Evolutionary conservation across 2,113 vertebrate genomes (phyloP).

Genomic region (Hirundichthys speculiger): DNA sequence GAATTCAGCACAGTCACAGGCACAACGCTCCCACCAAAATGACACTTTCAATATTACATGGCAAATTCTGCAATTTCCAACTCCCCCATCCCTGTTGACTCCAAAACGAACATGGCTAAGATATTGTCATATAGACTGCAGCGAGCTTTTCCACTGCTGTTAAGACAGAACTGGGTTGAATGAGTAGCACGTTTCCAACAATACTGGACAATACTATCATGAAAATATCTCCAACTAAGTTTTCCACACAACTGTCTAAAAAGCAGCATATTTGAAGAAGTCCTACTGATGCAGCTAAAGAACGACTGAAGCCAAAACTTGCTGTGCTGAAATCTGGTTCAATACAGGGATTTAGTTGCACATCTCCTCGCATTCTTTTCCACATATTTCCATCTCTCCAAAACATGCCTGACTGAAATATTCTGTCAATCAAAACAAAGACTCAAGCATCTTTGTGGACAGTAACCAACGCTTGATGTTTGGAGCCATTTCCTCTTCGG

Average conservation of each 20-base stretch:
- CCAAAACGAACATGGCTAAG: constrained; percentile 3
- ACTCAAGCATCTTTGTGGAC: constrained; percentile 35
- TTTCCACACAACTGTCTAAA: too few relatives aligned
- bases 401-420: not conserved
- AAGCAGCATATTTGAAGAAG: too few relatives aligned
- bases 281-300: not conserved
- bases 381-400: constrained; percentile 1
- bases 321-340: too few relatives aligned
- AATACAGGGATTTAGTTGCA: not conserved
- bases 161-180: too few relatives aligned
- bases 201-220: too few relatives aligned
- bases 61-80: constrained; percentile 12
- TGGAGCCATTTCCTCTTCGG: constrained; percentile 24
- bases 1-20: constrained; percentile 66
- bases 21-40: constrained; percentile 26
- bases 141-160: constrained; percentile 25
- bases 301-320: not conserved
- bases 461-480: constrained; percentile 31
- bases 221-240: too few relatives aligned
- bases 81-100: constrained; percentile 33
- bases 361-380: constrained; percentile 1
- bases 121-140: constrained; percentile 40
- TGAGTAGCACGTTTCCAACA: too few relatives aligned
- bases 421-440: constrained; percentile 31
- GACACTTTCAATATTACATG: constrained; percentile 49